Conservation (phyloP, 23 tunicate species). For the Corella eumyota region DNA sequence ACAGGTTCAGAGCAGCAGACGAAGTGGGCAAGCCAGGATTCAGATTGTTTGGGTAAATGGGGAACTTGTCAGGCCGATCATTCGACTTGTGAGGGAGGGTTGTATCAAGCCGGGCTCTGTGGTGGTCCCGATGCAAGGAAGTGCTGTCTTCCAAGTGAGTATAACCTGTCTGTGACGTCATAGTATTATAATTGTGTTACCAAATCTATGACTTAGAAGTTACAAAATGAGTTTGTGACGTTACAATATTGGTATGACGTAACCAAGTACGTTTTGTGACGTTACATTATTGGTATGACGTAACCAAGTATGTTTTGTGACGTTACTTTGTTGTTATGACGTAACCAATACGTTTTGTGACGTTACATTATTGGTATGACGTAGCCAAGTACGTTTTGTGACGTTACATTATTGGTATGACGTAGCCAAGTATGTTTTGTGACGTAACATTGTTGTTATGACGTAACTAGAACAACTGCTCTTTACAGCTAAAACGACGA, state of each 20-base stretch:
- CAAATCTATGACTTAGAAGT: not conserved
- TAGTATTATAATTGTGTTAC: no score
- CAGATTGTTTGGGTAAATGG: not conserved
- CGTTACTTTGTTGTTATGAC: not conserved
- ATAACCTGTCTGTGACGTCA: no score
- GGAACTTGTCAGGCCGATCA: not conserved
- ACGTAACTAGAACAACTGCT: not conserved
- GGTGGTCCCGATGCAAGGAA: slow-evolving; percentile 1
- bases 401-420: not conserved
- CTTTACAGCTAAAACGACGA: not conserved
- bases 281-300: no score
- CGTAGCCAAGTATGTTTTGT: not conserved
- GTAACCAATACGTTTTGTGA: no score
- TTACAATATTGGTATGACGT: not conserved
- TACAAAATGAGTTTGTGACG: no score
- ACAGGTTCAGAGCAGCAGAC: not conserved
- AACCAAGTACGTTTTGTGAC: not conserved
- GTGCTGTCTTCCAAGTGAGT: not conserved
- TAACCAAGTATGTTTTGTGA: not conserved
- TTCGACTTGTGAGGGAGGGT: not conserved
- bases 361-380: not conserved
- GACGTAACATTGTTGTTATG: not conserved
- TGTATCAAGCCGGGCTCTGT: not conserved
- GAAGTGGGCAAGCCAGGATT: not conserved
- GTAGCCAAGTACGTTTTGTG: not conserved